Evolutionary conservation across 2,797 vertebrate species (phyloP).

Genomic region (Cynodonichthys magdalenae): DNA sequence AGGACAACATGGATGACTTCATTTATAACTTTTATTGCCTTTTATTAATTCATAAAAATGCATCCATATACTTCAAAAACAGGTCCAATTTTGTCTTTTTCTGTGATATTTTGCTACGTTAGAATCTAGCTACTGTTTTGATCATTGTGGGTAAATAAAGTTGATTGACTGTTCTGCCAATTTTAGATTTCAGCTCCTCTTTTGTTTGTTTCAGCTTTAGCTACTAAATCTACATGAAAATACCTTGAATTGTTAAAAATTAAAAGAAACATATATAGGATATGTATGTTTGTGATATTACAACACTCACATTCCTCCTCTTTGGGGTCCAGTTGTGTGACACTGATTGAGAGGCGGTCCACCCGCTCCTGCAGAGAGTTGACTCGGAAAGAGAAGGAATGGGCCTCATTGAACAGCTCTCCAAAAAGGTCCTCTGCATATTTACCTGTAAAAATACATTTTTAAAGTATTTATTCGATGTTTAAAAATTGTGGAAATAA

Average conservation of each 20-base stretch:
- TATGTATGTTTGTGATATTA: slow-evolving; percentile 5
- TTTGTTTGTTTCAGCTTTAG: too few species aligned
- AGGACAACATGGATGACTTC: too few species aligned
- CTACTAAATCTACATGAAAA: background rate
- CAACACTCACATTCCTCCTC: slow-evolving; percentile 94
- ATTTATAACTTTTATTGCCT: too few species aligned
- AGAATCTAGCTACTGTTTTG: too few species aligned
- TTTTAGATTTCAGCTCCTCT: too few species aligned
- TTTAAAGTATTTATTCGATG: background rate
- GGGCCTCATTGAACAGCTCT: slow-evolving; percentile 97
- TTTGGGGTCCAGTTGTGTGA: slow-evolving; percentile 98
- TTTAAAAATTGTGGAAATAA: background rate
- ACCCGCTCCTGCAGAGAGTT: slow-evolving; percentile 98
- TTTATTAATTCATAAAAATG: too few species aligned
- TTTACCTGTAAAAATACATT: slow-evolving; percentile 86
- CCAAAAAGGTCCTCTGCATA: slow-evolving; percentile 99
- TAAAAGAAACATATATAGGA: background rate
- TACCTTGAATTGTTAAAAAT: background rate
- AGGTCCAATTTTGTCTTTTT: too few species aligned
- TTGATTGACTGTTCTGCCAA: too few species aligned
- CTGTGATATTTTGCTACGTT: too few species aligned
- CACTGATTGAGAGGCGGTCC: slow-evolving; percentile 96
- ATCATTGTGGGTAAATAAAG: too few species aligned
- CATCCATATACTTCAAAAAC: too few species aligned
- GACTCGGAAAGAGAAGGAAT: slow-evolving; percentile 97